Conservation (phyloP, 1,140 invertebrate genomes). For the Calephelis nemesis region DNA sequence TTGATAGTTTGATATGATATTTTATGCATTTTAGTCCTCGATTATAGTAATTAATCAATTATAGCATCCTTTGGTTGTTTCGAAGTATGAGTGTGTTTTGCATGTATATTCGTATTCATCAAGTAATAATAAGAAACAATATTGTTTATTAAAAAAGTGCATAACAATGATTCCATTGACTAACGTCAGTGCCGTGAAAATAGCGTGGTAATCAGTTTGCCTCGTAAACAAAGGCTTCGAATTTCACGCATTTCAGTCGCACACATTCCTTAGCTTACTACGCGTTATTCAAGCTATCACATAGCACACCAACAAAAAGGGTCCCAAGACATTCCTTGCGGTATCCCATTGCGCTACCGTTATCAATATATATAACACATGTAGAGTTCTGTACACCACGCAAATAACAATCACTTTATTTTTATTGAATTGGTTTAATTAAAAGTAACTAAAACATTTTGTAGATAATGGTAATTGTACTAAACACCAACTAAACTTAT, state of each 20-base stretch:
- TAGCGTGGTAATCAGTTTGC: constrained; percentile 21
- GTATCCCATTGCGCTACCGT: constrained; percentile 39
- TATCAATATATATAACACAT: constrained; percentile 9
- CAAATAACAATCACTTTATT: too few relatives aligned
- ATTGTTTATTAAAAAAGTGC: not conserved
- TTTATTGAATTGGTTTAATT: too few relatives aligned
- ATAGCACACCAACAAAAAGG: constrained; percentile 43
- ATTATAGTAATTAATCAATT: too few relatives aligned
- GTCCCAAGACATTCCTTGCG: constrained; percentile 47
- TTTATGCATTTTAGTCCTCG: too few relatives aligned
- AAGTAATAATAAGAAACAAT: not conserved
- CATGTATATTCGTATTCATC: not conserved
- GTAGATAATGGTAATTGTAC: too few relatives aligned
- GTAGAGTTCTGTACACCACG: too few relatives aligned
- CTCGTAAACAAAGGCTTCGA: constrained; percentile 45
- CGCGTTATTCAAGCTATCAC: constrained; percentile 39
- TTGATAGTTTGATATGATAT: too few relatives aligned
- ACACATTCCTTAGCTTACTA: constrained; percentile 44
- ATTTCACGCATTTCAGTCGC: constrained; percentile 48
- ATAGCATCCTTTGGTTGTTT: too few relatives aligned
- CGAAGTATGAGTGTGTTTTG: too few relatives aligned
- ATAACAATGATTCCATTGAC: constrained; percentile 2
- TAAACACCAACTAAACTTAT: too few relatives aligned
- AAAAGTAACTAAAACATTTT: too few relatives aligned
- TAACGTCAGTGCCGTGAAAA: constrained; percentile 11